Evolutionary conservation across 30 jellyfish, hydroid and myxozoan species (phyloP).

Genomic region (Hydractinia symbiolongicarpus): DNA sequence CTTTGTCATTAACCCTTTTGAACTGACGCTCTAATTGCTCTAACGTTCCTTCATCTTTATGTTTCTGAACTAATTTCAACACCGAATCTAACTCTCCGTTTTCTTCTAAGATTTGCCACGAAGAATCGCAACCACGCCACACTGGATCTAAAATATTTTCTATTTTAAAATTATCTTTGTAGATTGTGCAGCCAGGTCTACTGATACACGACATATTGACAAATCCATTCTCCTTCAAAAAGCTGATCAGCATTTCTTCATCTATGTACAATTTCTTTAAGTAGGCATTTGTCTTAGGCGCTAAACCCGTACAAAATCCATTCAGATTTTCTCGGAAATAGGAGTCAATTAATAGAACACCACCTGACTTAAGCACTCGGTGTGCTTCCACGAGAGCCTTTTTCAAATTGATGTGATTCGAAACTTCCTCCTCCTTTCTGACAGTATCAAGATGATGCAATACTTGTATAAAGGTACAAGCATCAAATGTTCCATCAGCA

Average conservation of each 20-base stretch:
- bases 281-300: constrained; percentile 12
- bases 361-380: constrained; percentile 78
- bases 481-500: constrained; percentile 69
- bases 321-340: not conserved
- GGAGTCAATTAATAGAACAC: constrained; percentile 54
- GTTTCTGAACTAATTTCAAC: constrained; percentile 10
- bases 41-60: not conserved
- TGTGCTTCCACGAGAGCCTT: constrained; percentile 50
- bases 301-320: constrained; percentile 12
- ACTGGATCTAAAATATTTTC: not conserved
- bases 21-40: not conserved
- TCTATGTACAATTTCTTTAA: not conserved
- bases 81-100: constrained; percentile 9
- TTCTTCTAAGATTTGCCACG: constrained; percentile 10
- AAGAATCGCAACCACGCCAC: constrained; percentile 25
- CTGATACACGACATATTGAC: not conserved
- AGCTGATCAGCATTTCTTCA: not conserved
- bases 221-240: constrained; percentile 14
- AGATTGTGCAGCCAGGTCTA: constrained; percentile 20
- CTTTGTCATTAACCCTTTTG: no score
- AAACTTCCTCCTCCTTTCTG: not conserved
- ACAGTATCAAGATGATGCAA: constrained; percentile 65
- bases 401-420: constrained; percentile 30
- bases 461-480: constrained; percentile 56
- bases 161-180: constrained; percentile 1